Evolutionary conservation across 2,113 vertebrate genomes (phyloP).

Genomic region (Odontophorus gujanensis): DNA sequence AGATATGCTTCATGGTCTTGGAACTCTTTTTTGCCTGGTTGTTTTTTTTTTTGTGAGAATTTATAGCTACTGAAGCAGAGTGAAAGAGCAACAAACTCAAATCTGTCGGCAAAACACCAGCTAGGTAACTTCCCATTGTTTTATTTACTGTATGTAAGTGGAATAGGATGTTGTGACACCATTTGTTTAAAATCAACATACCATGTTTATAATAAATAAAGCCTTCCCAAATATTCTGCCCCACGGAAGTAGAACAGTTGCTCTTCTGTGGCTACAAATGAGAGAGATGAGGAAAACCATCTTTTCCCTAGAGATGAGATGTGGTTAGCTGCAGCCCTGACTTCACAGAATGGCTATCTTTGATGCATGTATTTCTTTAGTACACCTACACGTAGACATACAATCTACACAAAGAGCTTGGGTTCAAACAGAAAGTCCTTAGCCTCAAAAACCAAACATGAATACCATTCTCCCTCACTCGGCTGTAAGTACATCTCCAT

Average conservation of each 20-base stretch:
- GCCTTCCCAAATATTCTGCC: neutral
- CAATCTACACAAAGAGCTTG: neutral
- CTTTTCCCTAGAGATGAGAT: neutral
- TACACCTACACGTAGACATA: neutral
- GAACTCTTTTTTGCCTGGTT: neutral
- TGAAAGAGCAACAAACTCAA: neutral
- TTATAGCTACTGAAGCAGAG: neutral
- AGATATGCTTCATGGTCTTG: neutral
- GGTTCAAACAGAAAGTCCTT: neutral
- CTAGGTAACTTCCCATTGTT: conserved; percentile 18
- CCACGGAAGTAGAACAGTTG: neutral
- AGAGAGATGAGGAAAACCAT: neutral
- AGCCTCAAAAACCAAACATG: neutral
- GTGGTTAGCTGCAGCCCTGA: neutral
- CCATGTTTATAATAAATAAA: neutral
- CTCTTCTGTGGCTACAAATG: neutral
- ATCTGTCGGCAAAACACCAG: neutral
- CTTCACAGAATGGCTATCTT: neutral
- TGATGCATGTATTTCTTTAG: neutral
- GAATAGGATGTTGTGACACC: neutral
- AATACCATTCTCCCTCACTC: neutral
- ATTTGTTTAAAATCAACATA: neutral
- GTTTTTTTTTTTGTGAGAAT: neutral
- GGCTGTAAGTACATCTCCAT: neutral
- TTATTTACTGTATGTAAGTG: neutral